Evolutionary conservation across 2,888 invertebrate species (phyloP), one percentile per base, ranked within the genome.

Genomic region (Falcaria lacertinaria): DNA sequence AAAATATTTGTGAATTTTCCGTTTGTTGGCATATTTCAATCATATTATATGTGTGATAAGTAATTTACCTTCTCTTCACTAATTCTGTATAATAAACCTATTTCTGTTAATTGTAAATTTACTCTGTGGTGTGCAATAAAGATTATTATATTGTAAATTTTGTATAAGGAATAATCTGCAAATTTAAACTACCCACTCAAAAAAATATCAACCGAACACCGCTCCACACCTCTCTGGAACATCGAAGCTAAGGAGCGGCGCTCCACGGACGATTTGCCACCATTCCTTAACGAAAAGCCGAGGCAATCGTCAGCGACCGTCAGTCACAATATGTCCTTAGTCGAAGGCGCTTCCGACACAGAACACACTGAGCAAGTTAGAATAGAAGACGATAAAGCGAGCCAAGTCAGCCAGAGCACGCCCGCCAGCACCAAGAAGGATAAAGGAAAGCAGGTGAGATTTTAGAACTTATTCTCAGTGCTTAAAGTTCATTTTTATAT

Each of bases 241-340:
- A 42, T 48, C 34, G 34, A 41, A 51, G 44, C 19, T 47, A 55
- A 82, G 83, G 83, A 67, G 80, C 54, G 85, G 64, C 64, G 45
- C 51, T 65, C 65, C 76, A 85, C 84, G 86, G 72, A 61, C 78
- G 64, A 71, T 48, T 72, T 63, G 61, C 57, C 63, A 60, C 63
- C 80, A 79, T 64, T 77, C 60, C 50, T 48, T 52, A 64, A 78
- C 74, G 78, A 82, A 80, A 80, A 80, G 64, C 72, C 66, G 57
- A 38, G 48, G 62, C 67, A 53, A 40, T 44, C 66, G 66, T 57
- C 48, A 65, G 76, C 60, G 54, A 47, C 51, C 52, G 64, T 51
- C 86, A 88, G 79, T 84, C 75, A 69, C 70, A 69, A 74, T 79
- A 88, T 88, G 88, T 88, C 88, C 82, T 67, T 88, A 74, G 88